Evolutionary conservation across 2,888 invertebrate genomes (phyloP), one percentile per base, ranked within the genome.

Genomic region (Torymus auratus): DNA sequence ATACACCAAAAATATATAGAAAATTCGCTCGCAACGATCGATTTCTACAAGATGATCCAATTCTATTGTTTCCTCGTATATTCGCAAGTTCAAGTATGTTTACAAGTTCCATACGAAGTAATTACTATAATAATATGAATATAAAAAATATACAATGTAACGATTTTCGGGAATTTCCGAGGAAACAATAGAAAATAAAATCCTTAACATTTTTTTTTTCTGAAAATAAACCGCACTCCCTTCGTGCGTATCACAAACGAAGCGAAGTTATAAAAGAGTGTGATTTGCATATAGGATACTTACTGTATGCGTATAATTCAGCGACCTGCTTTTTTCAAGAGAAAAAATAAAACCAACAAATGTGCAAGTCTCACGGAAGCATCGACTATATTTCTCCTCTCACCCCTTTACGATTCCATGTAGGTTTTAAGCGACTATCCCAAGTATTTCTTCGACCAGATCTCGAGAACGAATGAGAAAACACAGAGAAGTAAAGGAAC

Each of bases 371-470:
- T 76, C 79, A 81, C 74, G 74, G 77, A 82, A 82, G 82, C 82
- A 84, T 83, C 81, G 77, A 84, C 68, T 78, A 68, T 81, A 83
- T 64, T 72, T 72, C 28, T 69, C 28, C 64, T 69, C 55, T 41
- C 41, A 41, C 41, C 41, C 50, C 13, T 69, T 62, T 15, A 23
- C n/a, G 52, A 62, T 53, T 67, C 60, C 55, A 28, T 23, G 53
- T 83, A 83, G 77, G 70, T 82, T 81, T 83, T 81, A 84, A 83
- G 70, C 71, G 67, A 83, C 10, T 62, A 84, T 84, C 28, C 52
- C 60, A 67, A 85, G 84, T 84, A 87, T 86, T 87, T 58, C 82
- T 84, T 85, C 84, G 87, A 89, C 87, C 88, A 88, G 84, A 86
- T 86, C 81, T 82, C 83, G 62, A 78, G 61, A 72, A 68, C 13